phyloP scores from a whole-genome alignment of 2,113 vertebrate species.

The Xenopus laevis region DNA sequence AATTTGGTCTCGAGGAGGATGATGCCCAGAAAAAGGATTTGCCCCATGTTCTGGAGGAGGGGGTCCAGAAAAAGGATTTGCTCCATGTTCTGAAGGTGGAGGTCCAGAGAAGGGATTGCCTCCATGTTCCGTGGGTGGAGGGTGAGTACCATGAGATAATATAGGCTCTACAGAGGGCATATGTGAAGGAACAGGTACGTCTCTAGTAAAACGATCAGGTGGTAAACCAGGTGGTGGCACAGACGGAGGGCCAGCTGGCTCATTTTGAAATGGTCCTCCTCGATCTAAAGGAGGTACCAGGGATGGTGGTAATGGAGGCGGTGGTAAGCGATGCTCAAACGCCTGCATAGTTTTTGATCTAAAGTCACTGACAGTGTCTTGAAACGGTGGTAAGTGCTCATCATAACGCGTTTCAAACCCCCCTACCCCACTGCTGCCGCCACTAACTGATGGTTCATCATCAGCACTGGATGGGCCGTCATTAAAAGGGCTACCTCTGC shows the following conservation, averaged over 20 bases:
- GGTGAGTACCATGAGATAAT: constrained; percentile 56
- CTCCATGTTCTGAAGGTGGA: constrained; percentile 56
- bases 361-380: constrained; percentile 66
- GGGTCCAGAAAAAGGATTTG: constrained; percentile 65
- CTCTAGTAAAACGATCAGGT: constrained; percentile 67
- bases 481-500: constrained; percentile 57
- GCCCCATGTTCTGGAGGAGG: constrained; percentile 57
- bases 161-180: constrained; percentile 66
- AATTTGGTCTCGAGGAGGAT: constrained; percentile 56
- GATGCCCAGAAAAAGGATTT: constrained; percentile 63
- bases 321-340: constrained; percentile 66
- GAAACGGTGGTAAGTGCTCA: constrained; percentile 63
- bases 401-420: constrained; percentile 65
- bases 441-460: constrained; percentile 58
- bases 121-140: constrained; percentile 48
- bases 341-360: constrained; percentile 58
- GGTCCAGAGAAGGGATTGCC: constrained; percentile 65
- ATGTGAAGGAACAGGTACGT: constrained; percentile 56
- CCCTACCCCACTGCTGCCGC: constrained; percentile 47
- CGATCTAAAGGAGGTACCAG: constrained; percentile 57
- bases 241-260: constrained; percentile 53
- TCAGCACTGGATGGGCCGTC: constrained; percentile 62
- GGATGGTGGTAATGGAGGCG: constrained; percentile 30
- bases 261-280: constrained; percentile 62
- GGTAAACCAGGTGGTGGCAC: constrained; percentile 50